A percentile compares a stretch with the other conserved stretches of the same genome.
Conservation (phyloP, 2,888 invertebrate genomes). For the Gastrophysa polygoni region DNA sequence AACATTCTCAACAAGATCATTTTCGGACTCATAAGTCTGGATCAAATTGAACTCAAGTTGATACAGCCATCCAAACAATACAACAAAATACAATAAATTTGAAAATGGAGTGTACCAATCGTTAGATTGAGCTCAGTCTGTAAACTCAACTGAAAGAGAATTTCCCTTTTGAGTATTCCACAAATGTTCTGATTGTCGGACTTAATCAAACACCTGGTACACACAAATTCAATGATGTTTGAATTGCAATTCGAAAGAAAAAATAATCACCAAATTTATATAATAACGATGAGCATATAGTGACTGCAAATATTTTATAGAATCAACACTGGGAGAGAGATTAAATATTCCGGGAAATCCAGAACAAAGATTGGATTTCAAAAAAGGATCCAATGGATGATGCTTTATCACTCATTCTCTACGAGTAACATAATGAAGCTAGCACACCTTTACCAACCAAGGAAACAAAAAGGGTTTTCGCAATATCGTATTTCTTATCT, state of each 20-base stretch:
- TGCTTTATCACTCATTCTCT: neutral
- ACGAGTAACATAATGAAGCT: too few relatives aligned
- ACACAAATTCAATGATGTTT: too few relatives aligned
- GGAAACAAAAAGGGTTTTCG: too few relatives aligned
- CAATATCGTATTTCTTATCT: too few relatives aligned
- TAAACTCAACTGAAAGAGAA: too few relatives aligned
- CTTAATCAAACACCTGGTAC: too few relatives aligned
- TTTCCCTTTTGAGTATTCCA: too few relatives aligned
- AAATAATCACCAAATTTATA: constrained; percentile 8
- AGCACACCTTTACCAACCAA: too few relatives aligned
- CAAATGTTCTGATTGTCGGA: too few relatives aligned
- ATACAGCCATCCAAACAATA: neutral
- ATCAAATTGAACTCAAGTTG: neutral
- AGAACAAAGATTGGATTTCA: constrained; percentile 5
- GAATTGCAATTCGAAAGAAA: constrained; percentile 2
- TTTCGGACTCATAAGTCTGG: neutral
- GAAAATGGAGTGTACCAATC: neutral
- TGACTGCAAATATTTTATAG: constrained; percentile 26
- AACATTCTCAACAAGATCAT: neutral
- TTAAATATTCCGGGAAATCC: constrained; percentile 13
- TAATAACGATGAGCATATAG: constrained; percentile 40
- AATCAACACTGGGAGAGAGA: constrained; percentile 34
- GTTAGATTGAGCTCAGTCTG: too few relatives aligned
- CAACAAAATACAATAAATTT: neutral
- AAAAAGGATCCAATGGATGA: neutral